A percentile compares a stretch with the other conserved stretches of the same genome.
phyloP scores from a whole-genome alignment of 2,797 vertebrate species.

The Synanceia verrucosa region DNA sequence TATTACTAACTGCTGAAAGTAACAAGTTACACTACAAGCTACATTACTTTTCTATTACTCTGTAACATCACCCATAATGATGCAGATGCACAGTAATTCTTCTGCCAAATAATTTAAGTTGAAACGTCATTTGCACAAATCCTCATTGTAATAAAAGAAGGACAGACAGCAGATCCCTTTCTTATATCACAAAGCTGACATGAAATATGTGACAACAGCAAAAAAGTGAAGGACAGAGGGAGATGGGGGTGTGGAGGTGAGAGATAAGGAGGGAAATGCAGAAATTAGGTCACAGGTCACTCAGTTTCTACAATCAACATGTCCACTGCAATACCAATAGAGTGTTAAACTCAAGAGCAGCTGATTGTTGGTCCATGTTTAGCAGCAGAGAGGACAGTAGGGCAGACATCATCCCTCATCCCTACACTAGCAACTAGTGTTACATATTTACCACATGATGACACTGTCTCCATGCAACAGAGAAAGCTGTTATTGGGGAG shows the following conservation, averaged over 20 bases:
- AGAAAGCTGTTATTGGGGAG: neutral
- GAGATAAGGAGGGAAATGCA: neutral
- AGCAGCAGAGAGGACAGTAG: slow-evolving; percentile 28
- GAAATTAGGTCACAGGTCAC: slow-evolving; percentile 43
- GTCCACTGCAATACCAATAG: neutral
- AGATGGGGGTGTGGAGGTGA: neutral
- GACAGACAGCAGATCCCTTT: too few species aligned
- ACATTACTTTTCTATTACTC: too few species aligned
- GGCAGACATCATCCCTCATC: slow-evolving; percentile 5
- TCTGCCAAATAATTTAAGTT: too few species aligned
- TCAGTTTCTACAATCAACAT: neutral
- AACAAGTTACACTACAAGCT: too few species aligned
- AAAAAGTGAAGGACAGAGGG: neutral
- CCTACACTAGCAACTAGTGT: too few species aligned
- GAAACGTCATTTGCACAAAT: too few species aligned
- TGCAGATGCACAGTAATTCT: too few species aligned
- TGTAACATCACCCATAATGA: too few species aligned
- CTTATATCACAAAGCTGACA: too few species aligned
- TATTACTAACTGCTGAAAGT: too few species aligned
- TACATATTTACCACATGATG: neutral
- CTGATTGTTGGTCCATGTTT: slow-evolving; percentile 14
- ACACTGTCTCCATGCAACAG: neutral
- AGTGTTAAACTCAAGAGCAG: neutral
- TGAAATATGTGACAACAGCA: slow-evolving; percentile 1
- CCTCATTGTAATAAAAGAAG: too few species aligned